Base-by-base conservation (phyloP, 2,797 vertebrate species). In the Ceryle rudis region DNA sequence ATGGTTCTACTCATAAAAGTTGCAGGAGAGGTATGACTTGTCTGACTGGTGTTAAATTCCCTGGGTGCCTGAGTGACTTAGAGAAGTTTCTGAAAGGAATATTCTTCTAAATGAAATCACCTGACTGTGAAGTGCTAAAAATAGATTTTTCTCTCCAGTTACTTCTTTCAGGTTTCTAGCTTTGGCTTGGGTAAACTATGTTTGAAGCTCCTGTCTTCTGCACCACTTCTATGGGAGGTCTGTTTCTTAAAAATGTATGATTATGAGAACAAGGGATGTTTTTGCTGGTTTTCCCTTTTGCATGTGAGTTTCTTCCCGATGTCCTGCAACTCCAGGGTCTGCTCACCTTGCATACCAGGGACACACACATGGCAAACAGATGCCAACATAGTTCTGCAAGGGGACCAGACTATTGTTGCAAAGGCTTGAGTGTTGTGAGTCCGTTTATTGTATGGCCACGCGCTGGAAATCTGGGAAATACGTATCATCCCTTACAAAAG, bases 351-450 rank as follows among this genome's bases (percentile, higher is more conserved):
- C 6, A 7, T 21, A 9, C 10, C 26, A 11, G 72, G 55, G 18
- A 9, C 15, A 17, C 0, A 0, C 20, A 22, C 44, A 3, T 2
- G 41, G 41, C 3, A 39, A 35, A 70, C 29, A 22, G 12, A 0
- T 5, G 20, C 70, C 84, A 81, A 11, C 16, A 1, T 4, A 14
- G 26, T 10, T 62, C 35, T 82, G 29, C 12, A 5, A 47, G 29
- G 33, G 4, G 8, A 17, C 14, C 35, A 42, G 55, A 4, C 9
- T 28, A 2, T 1, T 28, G 19, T 14, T 49, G 49, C 14, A 42
- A 22, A 72, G 46, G 11, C 25, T 42, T 46, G 9, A 12, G 23
- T 15, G 18, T 19, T 52, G 35, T 60, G 31, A 83, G 33, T 6
- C 7, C 42, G 21, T 29, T 73, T 73, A 25, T 55, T 67, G 26